Evolutionary conservation across 2,113 vertebrate genomes (phyloP).

Genomic region (Tympanuchus pallidicinctus): DNA sequence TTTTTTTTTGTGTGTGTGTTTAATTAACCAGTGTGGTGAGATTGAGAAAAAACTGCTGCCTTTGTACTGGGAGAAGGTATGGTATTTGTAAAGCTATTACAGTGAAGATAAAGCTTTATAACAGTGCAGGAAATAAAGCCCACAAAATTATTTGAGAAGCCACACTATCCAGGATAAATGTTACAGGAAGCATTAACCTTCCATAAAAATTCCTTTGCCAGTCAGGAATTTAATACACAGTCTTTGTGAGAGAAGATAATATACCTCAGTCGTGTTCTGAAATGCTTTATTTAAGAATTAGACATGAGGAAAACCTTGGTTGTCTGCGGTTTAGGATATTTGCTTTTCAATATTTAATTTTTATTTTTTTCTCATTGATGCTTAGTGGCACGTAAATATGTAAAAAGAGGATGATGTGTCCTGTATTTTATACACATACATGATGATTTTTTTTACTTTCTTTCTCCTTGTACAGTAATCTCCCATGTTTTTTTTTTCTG

Average conservation of each 20-base stretch:
- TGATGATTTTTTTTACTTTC: background rate
- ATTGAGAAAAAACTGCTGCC: constrained; percentile 47
- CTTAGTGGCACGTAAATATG: background rate
- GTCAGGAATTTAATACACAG: constrained; percentile 75
- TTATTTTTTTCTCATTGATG: background rate
- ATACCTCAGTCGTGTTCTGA: constrained; percentile 60
- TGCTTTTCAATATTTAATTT: background rate
- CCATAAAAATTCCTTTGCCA: constrained; percentile 75
- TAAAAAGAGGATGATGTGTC: background rate
- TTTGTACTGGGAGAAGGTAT: constrained; percentile 55
- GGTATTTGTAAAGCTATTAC: constrained; percentile 61
- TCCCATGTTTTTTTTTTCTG: background rate
- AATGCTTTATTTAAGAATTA: constrained; percentile 67
- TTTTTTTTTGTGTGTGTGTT: constrained; percentile 18
- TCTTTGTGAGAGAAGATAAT: constrained; percentile 63
- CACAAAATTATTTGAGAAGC: constrained; percentile 72
- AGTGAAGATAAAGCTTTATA: constrained; percentile 68
- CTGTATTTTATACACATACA: background rate
- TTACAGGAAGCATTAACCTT: constrained; percentile 78
- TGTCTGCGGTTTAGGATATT: constrained; percentile 48
- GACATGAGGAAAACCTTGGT: constrained; percentile 16
- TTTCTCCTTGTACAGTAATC: background rate
- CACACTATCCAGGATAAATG: constrained; percentile 72
- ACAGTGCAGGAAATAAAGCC: constrained; percentile 70
- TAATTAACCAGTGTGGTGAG: constrained; percentile 55